Percentiles rank a stretch among this genome's conserved stretches.
phyloP scores from a whole-genome alignment of 1,140 invertebrate species.

The Drosophila seguyi region DNA sequence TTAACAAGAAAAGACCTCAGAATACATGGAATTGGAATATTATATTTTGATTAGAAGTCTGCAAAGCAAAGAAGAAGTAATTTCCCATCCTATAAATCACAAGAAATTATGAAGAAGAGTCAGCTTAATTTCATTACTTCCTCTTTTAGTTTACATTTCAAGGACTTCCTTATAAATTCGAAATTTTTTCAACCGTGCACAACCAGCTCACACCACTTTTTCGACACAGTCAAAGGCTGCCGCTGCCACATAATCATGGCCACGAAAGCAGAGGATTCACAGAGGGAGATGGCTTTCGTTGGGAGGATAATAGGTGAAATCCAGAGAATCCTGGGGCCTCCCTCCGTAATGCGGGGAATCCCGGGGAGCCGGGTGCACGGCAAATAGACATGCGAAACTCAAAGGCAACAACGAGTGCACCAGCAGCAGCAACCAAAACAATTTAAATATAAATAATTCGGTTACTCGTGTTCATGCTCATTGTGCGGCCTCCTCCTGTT shows the following conservation, averaged over 20 bases:
- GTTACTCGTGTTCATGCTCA: slow-evolving; percentile 80
- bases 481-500: slow-evolving; percentile 69
- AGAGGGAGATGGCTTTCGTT: slow-evolving; percentile 1
- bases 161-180: background rate
- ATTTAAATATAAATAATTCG: slow-evolving; percentile 84
- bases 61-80: too few species aligned
- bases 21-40: too few species aligned
- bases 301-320: background rate
- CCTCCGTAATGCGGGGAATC: background rate
- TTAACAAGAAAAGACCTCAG: too few species aligned
- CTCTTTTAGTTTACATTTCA: background rate
- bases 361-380: slow-evolving; percentile 25
- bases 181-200: background rate
- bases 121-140: background rate
- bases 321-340: background rate
- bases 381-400: slow-evolving; percentile 64
- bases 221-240: slow-evolving; percentile 63
- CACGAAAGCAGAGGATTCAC: slow-evolving; percentile 42
- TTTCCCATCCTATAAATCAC: too few species aligned
- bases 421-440: slow-evolving; percentile 67
- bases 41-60: too few species aligned
- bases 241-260: slow-evolving; percentile 76
- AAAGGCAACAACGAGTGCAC: slow-evolving; percentile 62
- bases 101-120: background rate
- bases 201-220: background rate